Percentiles rank a stretch among this genome's conserved stretches.
phyloP scores from a whole-genome alignment of 2,888 invertebrate species.

The Rosalia funebris region DNA sequence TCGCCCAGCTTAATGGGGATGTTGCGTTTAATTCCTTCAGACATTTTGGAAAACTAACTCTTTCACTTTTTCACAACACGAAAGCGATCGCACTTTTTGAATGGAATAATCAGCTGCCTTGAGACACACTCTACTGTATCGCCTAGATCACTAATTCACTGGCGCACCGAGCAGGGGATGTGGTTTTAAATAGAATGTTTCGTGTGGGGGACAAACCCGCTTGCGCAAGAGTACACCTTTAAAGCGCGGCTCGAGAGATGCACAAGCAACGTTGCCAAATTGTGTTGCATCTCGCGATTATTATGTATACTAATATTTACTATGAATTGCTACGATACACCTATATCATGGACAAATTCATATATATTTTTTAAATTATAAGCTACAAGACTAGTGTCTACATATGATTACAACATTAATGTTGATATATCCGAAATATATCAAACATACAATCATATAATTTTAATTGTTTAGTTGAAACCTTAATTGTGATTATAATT shows the following conservation, averaged over 20 bases:
- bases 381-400: too few relatives aligned
- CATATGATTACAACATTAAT: too few relatives aligned
- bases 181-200: slow-evolving; percentile 58
- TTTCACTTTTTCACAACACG: slow-evolving; percentile 18
- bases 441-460: too few relatives aligned
- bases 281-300: not conserved
- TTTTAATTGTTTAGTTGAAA: too few relatives aligned
- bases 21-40: slow-evolving; percentile 82
- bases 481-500: too few relatives aligned
- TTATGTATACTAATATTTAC: not conserved
- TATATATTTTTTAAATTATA: too few relatives aligned
- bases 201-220: slow-evolving; percentile 49
- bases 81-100: slow-evolving; percentile 3
- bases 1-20: slow-evolving; percentile 94
- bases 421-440: too few relatives aligned
- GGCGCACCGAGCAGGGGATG: slow-evolving; percentile 44
- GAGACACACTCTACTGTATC: slow-evolving; percentile 11
- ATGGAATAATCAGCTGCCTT: slow-evolving; percentile 10
- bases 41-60: slow-evolving; percentile 67
- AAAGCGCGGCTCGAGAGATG: not conserved
- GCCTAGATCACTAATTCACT: slow-evolving; percentile 20
- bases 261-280: slow-evolving; percentile 9
- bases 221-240: slow-evolving; percentile 52
- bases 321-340: too few relatives aligned
- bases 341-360: too few relatives aligned